phyloP scores from a whole-genome alignment of 2,797 vertebrate genomes.

The Champsocephalus gunnari region DNA sequence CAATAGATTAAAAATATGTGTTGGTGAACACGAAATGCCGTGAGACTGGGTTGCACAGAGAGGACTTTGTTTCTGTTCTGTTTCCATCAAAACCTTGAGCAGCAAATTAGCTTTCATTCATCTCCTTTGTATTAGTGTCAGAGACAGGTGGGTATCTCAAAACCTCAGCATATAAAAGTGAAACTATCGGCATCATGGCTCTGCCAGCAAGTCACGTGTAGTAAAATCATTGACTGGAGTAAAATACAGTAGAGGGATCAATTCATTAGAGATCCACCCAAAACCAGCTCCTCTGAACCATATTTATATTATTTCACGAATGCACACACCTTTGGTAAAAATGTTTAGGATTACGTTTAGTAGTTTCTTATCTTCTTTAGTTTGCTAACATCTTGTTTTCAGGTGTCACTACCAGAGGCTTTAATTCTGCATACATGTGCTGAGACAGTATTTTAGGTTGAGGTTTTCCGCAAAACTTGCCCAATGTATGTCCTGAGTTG shows the following conservation, averaged over 20 bases:
- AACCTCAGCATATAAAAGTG: not conserved
- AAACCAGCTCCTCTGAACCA: not conserved
- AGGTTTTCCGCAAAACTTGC: not conserved
- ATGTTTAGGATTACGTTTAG: not conserved
- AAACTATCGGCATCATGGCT: not conserved
- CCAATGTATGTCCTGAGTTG: too few species aligned
- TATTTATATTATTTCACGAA: not conserved
- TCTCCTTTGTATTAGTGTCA: not conserved
- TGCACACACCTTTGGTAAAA: not conserved
- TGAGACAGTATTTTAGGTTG: not conserved
- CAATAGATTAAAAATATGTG: too few species aligned
- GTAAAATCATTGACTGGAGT: too few species aligned
- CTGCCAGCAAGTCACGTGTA: not conserved
- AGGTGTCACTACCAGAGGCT: not conserved
- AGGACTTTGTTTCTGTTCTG: not conserved
- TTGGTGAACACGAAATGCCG: too few species aligned
- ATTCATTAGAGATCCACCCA: not conserved
- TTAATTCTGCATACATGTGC: not conserved
- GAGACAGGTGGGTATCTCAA: conserved; percentile 15
- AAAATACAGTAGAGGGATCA: too few species aligned
- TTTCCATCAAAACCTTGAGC: not conserved
- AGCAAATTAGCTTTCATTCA: conserved; percentile 1
- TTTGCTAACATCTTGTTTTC: not conserved
- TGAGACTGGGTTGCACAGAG: too few species aligned
- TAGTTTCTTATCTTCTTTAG: not conserved